Percentiles rank a stretch among this genome's conserved stretches.
These are phyloP conservation scores for Herpetotheres cachinnans DNA, from an alignment of 2,113 vertebrate genomes.

Conservation along the genomic window DNA sequence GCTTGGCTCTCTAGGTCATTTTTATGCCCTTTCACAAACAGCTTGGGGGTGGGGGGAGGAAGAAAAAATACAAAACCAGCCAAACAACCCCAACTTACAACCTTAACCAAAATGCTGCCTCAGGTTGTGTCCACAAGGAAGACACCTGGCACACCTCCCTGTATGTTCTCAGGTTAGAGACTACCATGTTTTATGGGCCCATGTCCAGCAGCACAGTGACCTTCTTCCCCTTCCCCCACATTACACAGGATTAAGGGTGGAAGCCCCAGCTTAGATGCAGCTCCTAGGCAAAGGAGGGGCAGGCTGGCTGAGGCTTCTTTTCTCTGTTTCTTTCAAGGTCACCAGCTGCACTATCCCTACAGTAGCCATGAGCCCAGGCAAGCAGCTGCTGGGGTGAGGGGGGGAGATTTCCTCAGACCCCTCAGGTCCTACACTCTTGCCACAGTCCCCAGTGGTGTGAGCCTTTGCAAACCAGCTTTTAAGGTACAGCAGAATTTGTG, in stretches of 20 bases:
- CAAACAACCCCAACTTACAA: background rate
- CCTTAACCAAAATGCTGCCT: background rate
- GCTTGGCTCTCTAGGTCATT: constrained; percentile 68
- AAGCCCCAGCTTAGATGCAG: background rate
- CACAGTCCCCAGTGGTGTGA: background rate
- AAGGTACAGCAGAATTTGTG: background rate
- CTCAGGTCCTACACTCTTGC: background rate
- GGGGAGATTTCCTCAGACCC: background rate
- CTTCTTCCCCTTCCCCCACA: background rate
- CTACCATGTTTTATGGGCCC: background rate
- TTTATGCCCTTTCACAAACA: constrained; percentile 32
- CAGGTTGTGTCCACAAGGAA: background rate
- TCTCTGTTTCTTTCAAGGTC: background rate
- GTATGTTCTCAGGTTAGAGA: background rate
- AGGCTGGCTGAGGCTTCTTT: background rate
- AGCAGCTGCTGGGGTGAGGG: background rate
- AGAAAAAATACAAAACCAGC: background rate
- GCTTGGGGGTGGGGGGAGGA: background rate
- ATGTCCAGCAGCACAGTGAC: background rate
- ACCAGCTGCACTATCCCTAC: background rate
- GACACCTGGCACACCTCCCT: too few species aligned
- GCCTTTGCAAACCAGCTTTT: background rate
- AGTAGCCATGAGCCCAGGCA: background rate
- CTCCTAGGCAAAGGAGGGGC: background rate
- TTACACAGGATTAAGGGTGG: too few species aligned